A percentile compares a stretch with the other conserved stretches of the same genome.
phyloP scores from a whole-genome alignment of 92 coral and sea anemone genomes.

The Isaurus tuberculatus region DNA sequence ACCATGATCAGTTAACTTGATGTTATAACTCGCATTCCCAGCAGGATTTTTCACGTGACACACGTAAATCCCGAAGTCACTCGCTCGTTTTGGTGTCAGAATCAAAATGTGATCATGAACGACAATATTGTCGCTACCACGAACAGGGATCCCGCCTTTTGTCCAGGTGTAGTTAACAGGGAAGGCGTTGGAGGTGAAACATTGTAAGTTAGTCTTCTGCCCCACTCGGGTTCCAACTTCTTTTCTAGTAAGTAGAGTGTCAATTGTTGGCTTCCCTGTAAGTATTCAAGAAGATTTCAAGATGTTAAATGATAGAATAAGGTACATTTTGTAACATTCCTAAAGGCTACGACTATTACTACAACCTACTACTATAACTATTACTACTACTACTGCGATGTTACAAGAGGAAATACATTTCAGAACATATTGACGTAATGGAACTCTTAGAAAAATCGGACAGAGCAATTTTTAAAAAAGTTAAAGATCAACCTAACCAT shows the following conservation, averaged over 20 bases:
- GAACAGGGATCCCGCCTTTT: slow-evolving; percentile 3
- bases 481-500: too few species aligned
- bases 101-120: slow-evolving; percentile 21
- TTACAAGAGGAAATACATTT: too few species aligned
- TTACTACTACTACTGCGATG: not conserved
- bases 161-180: slow-evolving; percentile 44
- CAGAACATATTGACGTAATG: too few species aligned
- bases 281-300: not conserved
- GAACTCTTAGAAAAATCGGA: too few species aligned
- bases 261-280: slow-evolving; percentile 29
- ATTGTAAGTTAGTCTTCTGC: slow-evolving; percentile 24
- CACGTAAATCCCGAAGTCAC: slow-evolving; percentile 28
- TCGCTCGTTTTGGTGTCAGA: slow-evolving; percentile 31
- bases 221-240: slow-evolving; percentile 17
- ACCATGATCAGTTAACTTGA: slow-evolving; percentile 13
- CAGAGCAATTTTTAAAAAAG: too few species aligned
- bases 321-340: not conserved
- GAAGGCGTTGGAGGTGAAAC: slow-evolving; percentile 7
- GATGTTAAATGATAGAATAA: not conserved
- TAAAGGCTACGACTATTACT: too few species aligned
- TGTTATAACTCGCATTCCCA: slow-evolving; percentile 30
- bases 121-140: slow-evolving; percentile 1
- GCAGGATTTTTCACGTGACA: slow-evolving; percentile 28
- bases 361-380: too few species aligned
- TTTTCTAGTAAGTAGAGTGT: slow-evolving; percentile 24